These are phyloP conservation scores for Aphrophora alni DNA, from an alignment of 2,888 invertebrate species.

Conservation along the genomic window DNA sequence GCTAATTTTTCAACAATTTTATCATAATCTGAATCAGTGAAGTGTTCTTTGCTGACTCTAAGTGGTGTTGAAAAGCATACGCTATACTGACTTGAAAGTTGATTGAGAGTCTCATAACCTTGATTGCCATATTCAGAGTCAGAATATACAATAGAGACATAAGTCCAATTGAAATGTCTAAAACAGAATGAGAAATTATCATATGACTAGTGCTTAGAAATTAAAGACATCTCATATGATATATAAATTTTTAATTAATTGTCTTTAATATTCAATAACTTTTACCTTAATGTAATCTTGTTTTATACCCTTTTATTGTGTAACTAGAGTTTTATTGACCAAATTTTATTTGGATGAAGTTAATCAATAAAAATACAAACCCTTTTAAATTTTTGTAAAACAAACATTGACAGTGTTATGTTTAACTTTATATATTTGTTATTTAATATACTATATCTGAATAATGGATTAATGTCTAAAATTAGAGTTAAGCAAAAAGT, in stretches of 20 bases:
- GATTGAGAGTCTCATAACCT: conserved; percentile 60
- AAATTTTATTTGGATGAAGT: too few relatives aligned
- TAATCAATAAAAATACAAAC: too few relatives aligned
- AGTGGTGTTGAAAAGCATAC: conserved; percentile 61
- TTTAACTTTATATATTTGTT: too few relatives aligned
- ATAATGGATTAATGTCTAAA: too few relatives aligned
- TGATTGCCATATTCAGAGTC: conserved; percentile 64
- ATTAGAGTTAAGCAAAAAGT: too few relatives aligned
- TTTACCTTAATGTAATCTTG: too few relatives aligned
- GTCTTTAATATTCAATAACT: background rate
- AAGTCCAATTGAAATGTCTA: conserved; percentile 62
- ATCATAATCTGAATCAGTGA: conserved; percentile 57
- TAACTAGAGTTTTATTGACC: too few relatives aligned
- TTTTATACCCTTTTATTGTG: too few relatives aligned
- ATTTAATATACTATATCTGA: too few relatives aligned
- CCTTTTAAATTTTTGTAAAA: too few relatives aligned
- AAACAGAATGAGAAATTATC: conserved; percentile 37
- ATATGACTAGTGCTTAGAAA: background rate
- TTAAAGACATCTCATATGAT: background rate
- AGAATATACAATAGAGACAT: conserved; percentile 63
- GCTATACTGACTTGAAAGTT: conserved; percentile 57
- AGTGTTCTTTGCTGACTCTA: conserved; percentile 58
- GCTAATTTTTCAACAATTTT: conserved; percentile 57
- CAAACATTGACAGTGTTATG: too few relatives aligned
- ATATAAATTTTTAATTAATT: background rate